A percentile compares a stretch with the other conserved stretches of the same genome.
These are phyloP conservation scores for Acromyrmex echinatior DNA, from an alignment of 1,140 invertebrate genomes.

Conservation along the genomic window DNA sequence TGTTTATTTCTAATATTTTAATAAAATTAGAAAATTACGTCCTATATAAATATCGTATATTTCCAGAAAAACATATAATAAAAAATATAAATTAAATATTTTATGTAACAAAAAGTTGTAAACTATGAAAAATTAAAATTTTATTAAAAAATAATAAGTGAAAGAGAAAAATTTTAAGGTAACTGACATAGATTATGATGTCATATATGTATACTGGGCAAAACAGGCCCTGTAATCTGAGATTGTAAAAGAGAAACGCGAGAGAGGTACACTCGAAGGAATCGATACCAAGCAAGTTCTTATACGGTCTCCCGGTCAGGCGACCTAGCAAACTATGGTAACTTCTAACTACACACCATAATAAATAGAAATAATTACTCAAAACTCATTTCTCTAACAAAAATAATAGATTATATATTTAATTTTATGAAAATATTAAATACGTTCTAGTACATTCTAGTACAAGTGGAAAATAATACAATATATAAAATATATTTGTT, in stretches of 20 bases:
- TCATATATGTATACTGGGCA: background rate
- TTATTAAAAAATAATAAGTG: background rate
- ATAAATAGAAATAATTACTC: background rate
- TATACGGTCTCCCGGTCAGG: slow-evolving; percentile 81
- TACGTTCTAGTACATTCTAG: background rate
- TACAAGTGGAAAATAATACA: background rate
- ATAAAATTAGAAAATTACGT: background rate
- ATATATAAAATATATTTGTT: background rate
- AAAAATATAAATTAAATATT: background rate
- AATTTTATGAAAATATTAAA: background rate
- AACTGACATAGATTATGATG: background rate
- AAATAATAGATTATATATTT: background rate
- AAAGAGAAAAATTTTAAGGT: background rate
- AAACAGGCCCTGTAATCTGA: slow-evolving; percentile 79
- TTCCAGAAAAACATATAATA: background rate
- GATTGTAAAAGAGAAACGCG: slow-evolving; percentile 81
- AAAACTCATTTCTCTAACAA: background rate
- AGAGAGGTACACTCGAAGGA: slow-evolving; percentile 71
- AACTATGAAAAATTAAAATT: slow-evolving; percentile 12
- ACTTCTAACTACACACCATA: background rate
- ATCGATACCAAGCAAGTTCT: slow-evolving; percentile 84
- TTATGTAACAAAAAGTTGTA: background rate
- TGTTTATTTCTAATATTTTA: background rate
- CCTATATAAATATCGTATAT: background rate
- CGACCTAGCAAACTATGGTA: slow-evolving; percentile 30